Percentiles rank a stretch among this genome's conserved stretches.
Conservation (phyloP, 2,888 invertebrate genomes). For the Strigamia maritima region DNA sequence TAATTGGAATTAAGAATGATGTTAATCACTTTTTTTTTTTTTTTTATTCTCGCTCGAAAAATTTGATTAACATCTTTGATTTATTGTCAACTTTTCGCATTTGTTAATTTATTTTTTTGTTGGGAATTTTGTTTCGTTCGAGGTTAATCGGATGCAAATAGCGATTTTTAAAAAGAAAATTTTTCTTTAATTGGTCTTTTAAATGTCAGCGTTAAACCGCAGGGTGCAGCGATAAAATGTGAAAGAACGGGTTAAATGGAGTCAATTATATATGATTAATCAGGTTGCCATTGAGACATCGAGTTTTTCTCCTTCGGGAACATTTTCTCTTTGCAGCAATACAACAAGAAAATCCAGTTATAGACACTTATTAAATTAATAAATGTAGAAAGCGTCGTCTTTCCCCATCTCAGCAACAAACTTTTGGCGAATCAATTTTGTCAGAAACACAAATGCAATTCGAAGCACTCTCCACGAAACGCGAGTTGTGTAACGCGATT, state of each 20-base stretch:
- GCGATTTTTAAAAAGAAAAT: not conserved
- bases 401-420: not conserved
- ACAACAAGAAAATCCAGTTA: not conserved
- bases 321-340: not conserved
- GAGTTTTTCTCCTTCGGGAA: not conserved
- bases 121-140: too few relatives aligned
- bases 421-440: not conserved
- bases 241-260: slow-evolving; percentile 1
- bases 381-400: not conserved
- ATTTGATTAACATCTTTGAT: not conserved
- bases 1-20: not conserved
- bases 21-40: not conserved
- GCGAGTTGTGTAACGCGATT: too few relatives aligned
- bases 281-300: not conserved
- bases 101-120: too few relatives aligned
- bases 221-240: not conserved
- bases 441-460: too few relatives aligned
- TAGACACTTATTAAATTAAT: not conserved
- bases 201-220: not conserved
- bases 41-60: not conserved
- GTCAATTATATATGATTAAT: slow-evolving; percentile 18
- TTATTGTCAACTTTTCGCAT: not conserved
- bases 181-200: not conserved
- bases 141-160: not conserved
- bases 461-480: too few relatives aligned